These are phyloP conservation scores for Amblyjoppa fuscipennis DNA, from an alignment of 2,888 invertebrate genomes.

Conservation along the genomic window DNA sequence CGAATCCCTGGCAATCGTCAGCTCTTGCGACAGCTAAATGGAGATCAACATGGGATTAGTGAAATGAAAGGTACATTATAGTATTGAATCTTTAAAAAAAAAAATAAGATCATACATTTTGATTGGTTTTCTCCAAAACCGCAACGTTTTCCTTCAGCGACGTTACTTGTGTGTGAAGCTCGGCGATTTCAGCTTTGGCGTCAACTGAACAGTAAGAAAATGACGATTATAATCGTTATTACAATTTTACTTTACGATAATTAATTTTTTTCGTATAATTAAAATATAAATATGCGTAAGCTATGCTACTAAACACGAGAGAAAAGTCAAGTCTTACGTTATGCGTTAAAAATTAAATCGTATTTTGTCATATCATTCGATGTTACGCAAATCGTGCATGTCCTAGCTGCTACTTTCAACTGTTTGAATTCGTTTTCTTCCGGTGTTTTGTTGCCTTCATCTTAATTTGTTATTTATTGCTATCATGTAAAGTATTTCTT, in stretches of 20 bases:
- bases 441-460: too few relatives aligned
- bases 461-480: too few relatives aligned
- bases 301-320: too few relatives aligned
- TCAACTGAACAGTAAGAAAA: constrained; percentile 75
- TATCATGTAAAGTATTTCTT: too few relatives aligned
- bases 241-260: neutral
- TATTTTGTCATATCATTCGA: too few relatives aligned
- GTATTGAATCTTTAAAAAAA: neutral
- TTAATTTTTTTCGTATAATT: neutral
- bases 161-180: constrained; percentile 77
- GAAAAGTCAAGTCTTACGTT: too few relatives aligned
- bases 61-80: neutral
- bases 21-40: constrained; percentile 77
- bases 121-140: constrained; percentile 79
- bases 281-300: too few relatives aligned
- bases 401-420: too few relatives aligned
- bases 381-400: too few relatives aligned
- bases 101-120: constrained; percentile 75
- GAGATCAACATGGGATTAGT: constrained; percentile 21
- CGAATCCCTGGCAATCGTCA: constrained; percentile 77
- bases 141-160: constrained; percentile 78
- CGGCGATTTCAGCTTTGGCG: constrained; percentile 80
- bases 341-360: too few relatives aligned
- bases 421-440: too few relatives aligned
- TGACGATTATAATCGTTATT: neutral